A percentile compares a stretch with the other conserved stretches of the same genome.
Evolutionary conservation across 2,113 vertebrate genomes (phyloP).

Genomic region (Argyrosomus japonicus): DNA sequence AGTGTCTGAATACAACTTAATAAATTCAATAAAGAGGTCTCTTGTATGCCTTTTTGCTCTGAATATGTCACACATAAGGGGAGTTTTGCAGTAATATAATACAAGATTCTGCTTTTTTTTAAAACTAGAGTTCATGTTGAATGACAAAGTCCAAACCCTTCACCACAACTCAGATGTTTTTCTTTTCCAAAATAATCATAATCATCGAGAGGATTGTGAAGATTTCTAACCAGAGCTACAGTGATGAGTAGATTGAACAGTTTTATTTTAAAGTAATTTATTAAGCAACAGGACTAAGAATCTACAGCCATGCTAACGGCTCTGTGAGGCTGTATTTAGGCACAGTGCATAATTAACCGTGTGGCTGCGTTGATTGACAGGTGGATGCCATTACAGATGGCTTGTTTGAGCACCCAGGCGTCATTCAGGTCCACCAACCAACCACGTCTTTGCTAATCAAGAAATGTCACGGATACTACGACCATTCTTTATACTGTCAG

Average conservation of each 20-base stretch:
- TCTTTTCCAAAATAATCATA: no score
- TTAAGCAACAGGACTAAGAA: not conserved
- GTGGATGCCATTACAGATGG: no score
- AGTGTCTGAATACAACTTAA: slow-evolving; percentile 84
- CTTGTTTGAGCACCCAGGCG: no score
- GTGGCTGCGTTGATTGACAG: no score
- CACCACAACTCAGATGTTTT: not conserved
- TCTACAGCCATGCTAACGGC: not conserved
- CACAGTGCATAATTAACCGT: no score
- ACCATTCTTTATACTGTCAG: no score
- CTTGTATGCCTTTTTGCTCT: slow-evolving; percentile 66
- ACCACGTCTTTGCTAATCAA: no score
- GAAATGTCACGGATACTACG: no score
- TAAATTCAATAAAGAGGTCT: slow-evolving; percentile 83
- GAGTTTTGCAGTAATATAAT: not conserved
- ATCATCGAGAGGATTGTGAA: not conserved
- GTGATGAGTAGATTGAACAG: not conserved
- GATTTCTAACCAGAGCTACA: not conserved
- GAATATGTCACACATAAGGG: not conserved
- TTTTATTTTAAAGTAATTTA: not conserved
- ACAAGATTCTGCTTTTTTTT: not conserved
- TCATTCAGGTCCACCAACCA: no score
- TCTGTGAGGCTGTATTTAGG: not conserved
- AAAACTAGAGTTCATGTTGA: not conserved
- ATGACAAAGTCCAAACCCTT: not conserved